Base-by-base conservation (phyloP, 2,888 invertebrate genomes). In the Eristalis arbustorum region DNA sequence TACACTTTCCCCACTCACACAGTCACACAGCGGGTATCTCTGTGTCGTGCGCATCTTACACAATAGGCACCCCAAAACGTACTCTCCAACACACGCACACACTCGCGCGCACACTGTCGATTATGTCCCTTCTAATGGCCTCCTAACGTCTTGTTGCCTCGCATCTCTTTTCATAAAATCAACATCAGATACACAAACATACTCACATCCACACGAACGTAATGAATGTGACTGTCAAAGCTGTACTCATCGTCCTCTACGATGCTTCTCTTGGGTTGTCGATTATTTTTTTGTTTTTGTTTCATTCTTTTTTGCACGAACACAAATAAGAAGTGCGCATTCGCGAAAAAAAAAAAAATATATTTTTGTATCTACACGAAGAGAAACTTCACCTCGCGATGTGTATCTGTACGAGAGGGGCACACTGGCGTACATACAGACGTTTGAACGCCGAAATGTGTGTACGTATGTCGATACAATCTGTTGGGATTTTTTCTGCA, bases 341-440 rank as follows among this genome's bases (percentile, higher is more conserved):
- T 76, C 76, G 76, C 76, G 49, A 68, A 68, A 76, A 76, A 68
- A 68, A 76, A 76, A 76, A 62, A 68, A 68, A 34, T 59, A 49
- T 18, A 18, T 49, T 49, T 49, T 49, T 59, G 31, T 42, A 75
- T 31, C 66, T 59, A 75, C 28, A 66, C 31, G n/a, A 18, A 40
- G 34, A 67, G 42, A 68, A 56, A 56, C 68, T 49, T 56, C 56
- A 56, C 31, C 28, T n/a, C 56, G 23, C 66, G 49, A 49, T 49
- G 49, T 49, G 49, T 49, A 49, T 49, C 49, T 25, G 59, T 59
- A 59, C 59, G 5, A 14, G 13, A 11, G 11, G 25, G 14, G 4
- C 59, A 64, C 18, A n/a, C 14, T 37, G 11, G 10, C 25, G 28
- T n/a, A n/a, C n/a, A 13, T n/a, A 31, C 28, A 25, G 25, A 25